Percentiles rank a stretch among this genome's conserved stretches.
These are phyloP conservation scores for Amblyraja radiata DNA, from an alignment of 2,797 vertebrate genomes.

Conservation along the genomic window DNA sequence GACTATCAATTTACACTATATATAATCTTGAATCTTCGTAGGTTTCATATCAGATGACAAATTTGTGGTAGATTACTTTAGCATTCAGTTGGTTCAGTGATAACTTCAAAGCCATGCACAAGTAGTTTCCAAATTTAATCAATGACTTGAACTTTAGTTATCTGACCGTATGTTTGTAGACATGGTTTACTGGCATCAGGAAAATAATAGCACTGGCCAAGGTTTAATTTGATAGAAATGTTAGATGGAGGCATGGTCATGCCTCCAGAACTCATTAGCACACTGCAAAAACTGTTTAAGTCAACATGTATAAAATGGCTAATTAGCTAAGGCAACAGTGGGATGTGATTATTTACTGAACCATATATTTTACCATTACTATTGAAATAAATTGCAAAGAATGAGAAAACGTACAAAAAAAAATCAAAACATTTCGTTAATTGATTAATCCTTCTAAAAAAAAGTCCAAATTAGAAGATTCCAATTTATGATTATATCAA, in stretches of 20 bases:
- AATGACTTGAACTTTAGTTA: background rate
- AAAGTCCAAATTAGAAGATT: constrained; percentile 14
- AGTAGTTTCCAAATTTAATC: background rate
- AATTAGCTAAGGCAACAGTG: background rate
- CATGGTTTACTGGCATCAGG: background rate
- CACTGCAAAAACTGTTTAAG: background rate
- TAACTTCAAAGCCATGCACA: background rate
- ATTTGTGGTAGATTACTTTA: background rate
- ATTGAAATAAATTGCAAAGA: background rate
- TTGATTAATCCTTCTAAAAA: background rate
- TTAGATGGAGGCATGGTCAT: background rate
- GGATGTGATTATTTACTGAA: background rate
- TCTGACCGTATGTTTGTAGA: background rate
- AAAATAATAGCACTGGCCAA: background rate
- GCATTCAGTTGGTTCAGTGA: background rate
- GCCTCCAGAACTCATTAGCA: background rate
- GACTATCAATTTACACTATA: background rate
- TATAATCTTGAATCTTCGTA: background rate
- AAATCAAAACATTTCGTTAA: background rate
- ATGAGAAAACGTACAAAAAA: background rate
- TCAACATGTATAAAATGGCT: background rate
- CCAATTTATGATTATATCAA: constrained; percentile 23
- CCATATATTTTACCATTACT: background rate
- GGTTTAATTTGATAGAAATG: background rate
- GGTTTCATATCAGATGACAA: background rate